phyloP scores from a whole-genome alignment of 2,113 vertebrate genomes.

The Grantiella picta region DNA sequence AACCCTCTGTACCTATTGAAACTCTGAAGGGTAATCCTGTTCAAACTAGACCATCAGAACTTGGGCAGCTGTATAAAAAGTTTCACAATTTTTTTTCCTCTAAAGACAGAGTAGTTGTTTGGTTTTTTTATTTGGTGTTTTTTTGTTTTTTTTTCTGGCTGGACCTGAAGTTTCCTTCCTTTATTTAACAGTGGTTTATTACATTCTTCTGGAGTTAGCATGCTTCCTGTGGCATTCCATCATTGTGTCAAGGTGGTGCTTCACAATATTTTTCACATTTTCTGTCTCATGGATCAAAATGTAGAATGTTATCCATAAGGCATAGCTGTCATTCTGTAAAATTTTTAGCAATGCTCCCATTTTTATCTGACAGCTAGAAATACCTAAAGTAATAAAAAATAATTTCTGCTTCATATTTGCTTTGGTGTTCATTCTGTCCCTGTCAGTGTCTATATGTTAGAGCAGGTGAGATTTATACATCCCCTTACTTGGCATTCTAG shows the following conservation, averaged over 20 bases:
- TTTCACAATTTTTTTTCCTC: not conserved
- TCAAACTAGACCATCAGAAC: not conserved
- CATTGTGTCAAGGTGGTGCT: constrained; percentile 69
- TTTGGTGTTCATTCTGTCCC: constrained; percentile 75
- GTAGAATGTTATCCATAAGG: constrained; percentile 73
- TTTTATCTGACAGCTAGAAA: constrained; percentile 81
- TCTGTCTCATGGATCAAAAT: constrained; percentile 78
- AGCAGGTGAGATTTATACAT: constrained; percentile 65
- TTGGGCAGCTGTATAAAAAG: not conserved
- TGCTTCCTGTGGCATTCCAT: constrained; percentile 64
- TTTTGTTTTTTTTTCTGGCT: not conserved
- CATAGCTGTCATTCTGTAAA: constrained; percentile 74
- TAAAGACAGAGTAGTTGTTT: not conserved
- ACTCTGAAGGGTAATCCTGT: not conserved
- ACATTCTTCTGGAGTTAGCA: constrained; percentile 39
- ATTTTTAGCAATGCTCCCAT: constrained; percentile 79
- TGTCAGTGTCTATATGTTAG: constrained; percentile 65
- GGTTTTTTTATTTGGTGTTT: not conserved
- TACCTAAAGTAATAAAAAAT: constrained; percentile 80
- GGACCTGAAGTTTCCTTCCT: not conserved
- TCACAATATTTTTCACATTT: constrained; percentile 81
- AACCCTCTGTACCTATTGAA: not conserved
- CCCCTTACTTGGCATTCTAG: constrained; percentile 38
- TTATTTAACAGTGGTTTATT: constrained; percentile 51
- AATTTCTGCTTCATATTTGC: constrained; percentile 75